Base-by-base conservation (phyloP, 2,888 invertebrate species). In the Microchrysa polita region DNA sequence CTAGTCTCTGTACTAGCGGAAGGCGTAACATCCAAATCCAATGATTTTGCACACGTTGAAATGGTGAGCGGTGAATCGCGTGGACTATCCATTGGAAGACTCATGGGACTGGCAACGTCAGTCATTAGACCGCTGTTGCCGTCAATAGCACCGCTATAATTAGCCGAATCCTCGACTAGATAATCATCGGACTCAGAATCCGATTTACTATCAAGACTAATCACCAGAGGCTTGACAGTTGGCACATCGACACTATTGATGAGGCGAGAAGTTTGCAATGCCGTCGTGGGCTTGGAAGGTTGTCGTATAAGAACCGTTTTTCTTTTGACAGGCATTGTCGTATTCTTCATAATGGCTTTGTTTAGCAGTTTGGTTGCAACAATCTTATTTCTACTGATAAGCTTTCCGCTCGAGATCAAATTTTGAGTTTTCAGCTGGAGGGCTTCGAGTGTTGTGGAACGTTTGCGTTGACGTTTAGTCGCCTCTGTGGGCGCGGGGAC, bases 21-120 rank as follows among this genome's bases (percentile, higher is more conserved):
- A 20, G 20, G 4, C 18, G 20, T 18, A 20, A 10, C 16, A 18
- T 20, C 55, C 10, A 20, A 10, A 52, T 52, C 52, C 14, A 52
- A 16, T 16, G 52, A 16, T 16, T 52, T 23, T 27, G 27, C 14
- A 16, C 16, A 40, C 5, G 20, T 16, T 44, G 44, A 22, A 12
- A 53, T 44, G 48, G 76, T 73, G 16, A 67, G 1, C 22, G 77
- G 77, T 52, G 77, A 75, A 74, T 73, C 63, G 27, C 72, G 72
- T 18, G 77, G 75, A 61, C 75, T 75, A 42, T 81, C 81, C 79
- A 83, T 78, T 23, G 78, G 79, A 77, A 82, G 74, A 73, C 82
- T 82, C 0, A 82, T 76, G 0, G 83, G 82, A 78, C 83, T 83
- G 0, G 80, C 78, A 72, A 80, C 82, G 57, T 82, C 81, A 53